These are phyloP conservation scores for Neria commutata DNA, from an alignment of 2,888 invertebrate species.

Conservation along the genomic window DNA sequence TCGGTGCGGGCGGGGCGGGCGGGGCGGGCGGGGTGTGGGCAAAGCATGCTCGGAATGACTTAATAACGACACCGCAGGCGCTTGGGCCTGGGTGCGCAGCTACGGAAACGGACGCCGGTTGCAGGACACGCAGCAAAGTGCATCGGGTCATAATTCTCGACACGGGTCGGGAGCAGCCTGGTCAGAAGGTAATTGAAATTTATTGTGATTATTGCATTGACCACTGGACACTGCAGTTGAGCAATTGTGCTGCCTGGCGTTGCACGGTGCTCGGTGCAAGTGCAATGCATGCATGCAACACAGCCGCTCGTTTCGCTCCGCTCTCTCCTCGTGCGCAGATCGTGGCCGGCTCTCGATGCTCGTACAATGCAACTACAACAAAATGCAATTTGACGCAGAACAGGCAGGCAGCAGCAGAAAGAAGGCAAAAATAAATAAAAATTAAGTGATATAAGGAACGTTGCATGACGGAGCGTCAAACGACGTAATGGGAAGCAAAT, in stretches of 20 bases:
- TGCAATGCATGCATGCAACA: slow-evolving; percentile 1
- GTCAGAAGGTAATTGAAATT: slow-evolving; percentile 59
- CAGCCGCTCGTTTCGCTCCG: neutral
- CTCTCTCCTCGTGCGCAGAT: neutral
- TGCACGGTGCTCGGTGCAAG: neutral
- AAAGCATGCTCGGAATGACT: slow-evolving; percentile 46
- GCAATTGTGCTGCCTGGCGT: neutral
- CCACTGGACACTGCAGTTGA: slow-evolving; percentile 13
- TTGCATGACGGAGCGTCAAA: slow-evolving; percentile 38
- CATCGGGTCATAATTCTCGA: slow-evolving; percentile 32
- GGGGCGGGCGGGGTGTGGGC: neutral
- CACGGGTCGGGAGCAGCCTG: slow-evolving; percentile 15
- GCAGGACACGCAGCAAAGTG: slow-evolving; percentile 1
- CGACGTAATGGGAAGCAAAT: slow-evolving; percentile 38
- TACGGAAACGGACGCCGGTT: slow-evolving; percentile 5
- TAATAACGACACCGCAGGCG: slow-evolving; percentile 37
- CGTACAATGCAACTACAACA: neutral
- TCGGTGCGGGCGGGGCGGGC: neutral
- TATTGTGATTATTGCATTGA: slow-evolving; percentile 57
- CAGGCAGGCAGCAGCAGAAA: slow-evolving; percentile 24
- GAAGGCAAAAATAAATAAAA: slow-evolving; percentile 12
- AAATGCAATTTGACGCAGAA: slow-evolving; percentile 6
- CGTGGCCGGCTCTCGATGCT: neutral
- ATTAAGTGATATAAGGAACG: slow-evolving; percentile 25
- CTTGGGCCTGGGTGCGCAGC: neutral